Base-by-base conservation (phyloP, 2,797 vertebrate genomes). In the Fistularia commersonii region DNA sequence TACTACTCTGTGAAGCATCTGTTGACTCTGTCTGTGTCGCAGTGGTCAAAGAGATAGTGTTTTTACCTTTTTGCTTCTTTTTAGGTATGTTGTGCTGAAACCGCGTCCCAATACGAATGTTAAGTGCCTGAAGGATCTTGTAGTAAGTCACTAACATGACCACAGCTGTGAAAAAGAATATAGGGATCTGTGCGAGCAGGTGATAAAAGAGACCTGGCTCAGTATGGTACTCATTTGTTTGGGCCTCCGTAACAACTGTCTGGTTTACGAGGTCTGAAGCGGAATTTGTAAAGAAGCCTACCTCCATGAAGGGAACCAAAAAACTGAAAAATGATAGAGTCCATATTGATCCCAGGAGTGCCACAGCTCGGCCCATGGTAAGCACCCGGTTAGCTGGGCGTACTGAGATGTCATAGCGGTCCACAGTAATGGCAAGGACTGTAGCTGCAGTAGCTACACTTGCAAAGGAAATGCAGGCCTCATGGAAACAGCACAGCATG, bases 71-170 rank as follows among this genome's bases (percentile, higher is more conserved):
- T 65, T 93, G 91, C 58, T 89, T 88, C 87, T 97, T 98, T 80
- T 98, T 99, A 86, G 98, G 99, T 79, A 95, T 97, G 63, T 92
- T 93, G 0, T 93, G 87, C 38, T 97, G 95, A 79, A 99, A 99
- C 73, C 95, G 91, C 5, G 97, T 94, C 51, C 97, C 97, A 61
- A 99, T 99, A 55, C 95, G 93, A 71, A 99, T 99, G 66, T 99
- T 99, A 62, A 99, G 92, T 3, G 96, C 96, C 88, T 98, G 97
- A 54, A 99, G 89, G 76, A 99, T 99, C 90, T 98, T 99, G 61
- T 92, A 93, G 71, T 99, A 99, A 35, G 97, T 99, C 69, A 98
- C 93, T 54, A 99, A 80, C 97, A 99, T 99, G 63, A 98, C 95
- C 42, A 98, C 56, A 0, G 92, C 95, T 10, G 97, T 99, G 68